Percentiles rank a stretch among this genome's conserved stretches.
Conservation (phyloP, 2,797 vertebrate genomes). For the Brachymystax lenok region DNA sequence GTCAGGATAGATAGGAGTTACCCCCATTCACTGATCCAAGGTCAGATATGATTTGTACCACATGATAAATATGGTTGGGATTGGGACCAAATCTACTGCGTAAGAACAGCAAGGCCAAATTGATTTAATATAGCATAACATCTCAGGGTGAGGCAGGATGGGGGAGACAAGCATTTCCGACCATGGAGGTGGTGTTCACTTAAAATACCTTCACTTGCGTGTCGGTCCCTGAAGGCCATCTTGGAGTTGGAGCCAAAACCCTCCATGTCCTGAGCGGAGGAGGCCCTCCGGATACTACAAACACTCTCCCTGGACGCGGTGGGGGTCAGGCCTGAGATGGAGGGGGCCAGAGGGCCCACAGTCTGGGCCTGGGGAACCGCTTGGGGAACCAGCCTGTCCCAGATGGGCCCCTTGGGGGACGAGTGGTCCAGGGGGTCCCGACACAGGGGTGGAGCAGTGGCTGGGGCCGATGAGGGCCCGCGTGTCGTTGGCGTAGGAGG, state of each 20-base stretch:
- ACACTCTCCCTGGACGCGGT: slow-evolving; percentile 79
- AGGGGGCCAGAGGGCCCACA: slow-evolving; percentile 71
- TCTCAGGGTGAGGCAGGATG: no score
- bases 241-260: slow-evolving; percentile 84
- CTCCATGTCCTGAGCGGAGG: slow-evolving; percentile 93
- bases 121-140: no score
- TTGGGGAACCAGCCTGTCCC: slow-evolving; percentile 82
- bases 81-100: no score
- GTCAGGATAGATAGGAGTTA: no score
- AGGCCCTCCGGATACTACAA: slow-evolving; percentile 90
- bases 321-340: slow-evolving; percentile 67
- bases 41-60: no score
- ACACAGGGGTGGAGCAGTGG: slow-evolving; percentile 89
- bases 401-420: slow-evolving; percentile 85
- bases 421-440: slow-evolving; percentile 93
- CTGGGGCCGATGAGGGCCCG: slow-evolving; percentile 90
- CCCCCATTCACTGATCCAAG: no score
- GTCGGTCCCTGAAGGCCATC: slow-evolving; percentile 87
- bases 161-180: neutral
- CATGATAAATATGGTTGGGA: no score
- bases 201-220: slow-evolving; percentile 92
- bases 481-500: slow-evolving; percentile 92
- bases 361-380: slow-evolving; percentile 62
- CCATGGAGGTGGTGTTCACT: neutral
- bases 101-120: no score